Conservation (phyloP, 2,797 vertebrate species). For the Pagetopsis macropterus region DNA sequence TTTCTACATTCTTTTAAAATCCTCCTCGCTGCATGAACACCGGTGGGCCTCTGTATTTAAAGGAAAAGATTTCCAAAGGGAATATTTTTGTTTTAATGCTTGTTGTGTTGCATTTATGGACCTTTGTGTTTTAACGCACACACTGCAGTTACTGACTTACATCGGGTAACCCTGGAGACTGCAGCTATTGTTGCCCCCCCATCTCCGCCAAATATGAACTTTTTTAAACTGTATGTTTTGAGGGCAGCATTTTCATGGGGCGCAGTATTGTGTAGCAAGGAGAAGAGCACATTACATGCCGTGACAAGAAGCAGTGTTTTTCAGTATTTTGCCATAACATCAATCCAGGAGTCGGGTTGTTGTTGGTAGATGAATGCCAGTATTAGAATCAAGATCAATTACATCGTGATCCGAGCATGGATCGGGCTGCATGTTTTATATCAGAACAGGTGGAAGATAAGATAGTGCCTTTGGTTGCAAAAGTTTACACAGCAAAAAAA, state of each 20-base stretch:
- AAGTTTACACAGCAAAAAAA: slow-evolving; percentile 75
- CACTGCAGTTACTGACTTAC: slow-evolving; percentile 25
- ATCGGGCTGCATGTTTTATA: slow-evolving; percentile 3
- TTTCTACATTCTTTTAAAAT: slow-evolving; percentile 36
- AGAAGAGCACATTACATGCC: slow-evolving; percentile 19
- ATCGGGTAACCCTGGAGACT: slow-evolving; percentile 27
- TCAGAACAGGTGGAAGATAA: slow-evolving; percentile 13
- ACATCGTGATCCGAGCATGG: background rate
- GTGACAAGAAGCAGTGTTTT: slow-evolving; percentile 8
- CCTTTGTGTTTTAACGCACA: slow-evolving; percentile 6
- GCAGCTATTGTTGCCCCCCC: slow-evolving; percentile 14
- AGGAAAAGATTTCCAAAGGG: slow-evolving; percentile 27
- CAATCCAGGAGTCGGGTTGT: background rate
- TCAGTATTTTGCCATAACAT: slow-evolving; percentile 11
- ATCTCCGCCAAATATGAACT: background rate
- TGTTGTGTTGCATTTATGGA: slow-evolving; percentile 12
- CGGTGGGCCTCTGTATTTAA: slow-evolving; percentile 8
- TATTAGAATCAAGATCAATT: background rate
- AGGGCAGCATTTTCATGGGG: slow-evolving; percentile 31
- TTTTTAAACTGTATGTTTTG: background rate
- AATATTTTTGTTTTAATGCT: slow-evolving; percentile 25
- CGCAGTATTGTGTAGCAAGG: slow-evolving; percentile 44
- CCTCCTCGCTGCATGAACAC: slow-evolving; percentile 9
- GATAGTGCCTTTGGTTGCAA: slow-evolving; percentile 81
- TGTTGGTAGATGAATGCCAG: background rate